Evolutionary conservation across 2,797 vertebrate species (phyloP), one percentile per base, ranked within the genome.

Genomic region (Phalloptychus januarius): DNA sequence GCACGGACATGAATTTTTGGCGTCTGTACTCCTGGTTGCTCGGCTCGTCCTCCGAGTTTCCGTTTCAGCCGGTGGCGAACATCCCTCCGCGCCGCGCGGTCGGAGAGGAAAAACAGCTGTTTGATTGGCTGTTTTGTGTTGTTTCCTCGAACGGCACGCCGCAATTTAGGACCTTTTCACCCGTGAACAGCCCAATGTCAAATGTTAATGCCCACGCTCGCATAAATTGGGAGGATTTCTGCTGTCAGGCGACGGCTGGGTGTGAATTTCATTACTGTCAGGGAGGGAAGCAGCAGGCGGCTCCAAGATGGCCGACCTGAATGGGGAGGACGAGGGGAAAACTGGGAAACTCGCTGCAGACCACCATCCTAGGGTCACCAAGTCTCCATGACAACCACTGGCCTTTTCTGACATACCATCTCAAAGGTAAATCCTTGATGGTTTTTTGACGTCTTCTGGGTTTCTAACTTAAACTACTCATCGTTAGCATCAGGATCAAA

Each of bases 191-290:
- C 42, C 67, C 83, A 79, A 77, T 81, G 87, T 92, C 83, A 91
- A 87, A 91, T 88, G 90, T 91, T 94, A 93, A 89, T 86, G 81
- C 81, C 79, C 82, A 82, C 80, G 71, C 69, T 84, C 74, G 89
- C 86, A 90, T 91, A 87, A 86, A 87, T 79, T 81, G 50, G 0
- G 71, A 75, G 65, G 76, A 50, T 46, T 79, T 84, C 31, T 80
- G 42, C 50, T 80, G 85, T 83, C 79, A 72, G 86, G 72, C 74
- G 76, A 79, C 54, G 75, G 77, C 79, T 87, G 84, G 38, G 80
- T 40, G 83, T 82, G 87, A 75, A 94, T 94, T 79, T 91, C 90
- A 93, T 93, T 93, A 91, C 84, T 86, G 82, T 81, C 71, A 69
- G 80, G 23, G 61, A 74, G 77, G 88, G 54, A 77, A 87, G 87